Base-by-base conservation (phyloP, 1,140 invertebrate genomes). In the Helicoverpa armigera region DNA sequence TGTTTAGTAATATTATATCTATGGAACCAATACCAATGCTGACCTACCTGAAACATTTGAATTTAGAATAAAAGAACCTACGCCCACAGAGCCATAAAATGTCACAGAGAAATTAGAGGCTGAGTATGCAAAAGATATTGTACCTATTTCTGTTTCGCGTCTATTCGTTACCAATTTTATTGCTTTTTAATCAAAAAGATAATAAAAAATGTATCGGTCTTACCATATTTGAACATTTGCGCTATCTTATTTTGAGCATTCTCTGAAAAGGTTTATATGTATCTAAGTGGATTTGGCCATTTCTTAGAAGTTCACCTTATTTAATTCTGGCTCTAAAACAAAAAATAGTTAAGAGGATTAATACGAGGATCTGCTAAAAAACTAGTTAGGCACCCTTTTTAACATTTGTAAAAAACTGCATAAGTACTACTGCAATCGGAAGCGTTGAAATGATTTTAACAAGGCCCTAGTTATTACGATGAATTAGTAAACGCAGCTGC, bases 31-130 rank as follows among this genome's bases (percentile, higher is more conserved):
- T 63, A 51, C 35, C 43, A 16, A 58, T 73, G 53, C 16, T 53
- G 13, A 18, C 54, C 56, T 76, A 63, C 73, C 58, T 61, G 73
- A 60, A 76, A 76, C 56, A 23, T 76, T 76, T 48, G 35, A 48
- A 76, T 43, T 76, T 50, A 14, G 70, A 58, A 76, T 61, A 63
- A 51, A 63, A 63, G 56, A 76, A 14, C 16, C 12, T 60, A 51
- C 56, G 51, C 73, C 73, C 73, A 76, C 73, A 5, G 16, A 13
- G 56, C 35, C 23, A 16, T 76, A 76, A 74, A 76, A 76, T 76
- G 73, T 61, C 43, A 51, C 18, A 10, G 10, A 35, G 48, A 48
- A 31, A 10, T 18, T 61, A 43, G 35, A 43, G 35, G 35, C 29
- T 43, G 72, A 76, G 73, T 58, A 76, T 76, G 73, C 73, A 23